Evolutionary conservation across 2,888 invertebrate genomes (phyloP).

Genomic region (Cremastinae sp.): DNA sequence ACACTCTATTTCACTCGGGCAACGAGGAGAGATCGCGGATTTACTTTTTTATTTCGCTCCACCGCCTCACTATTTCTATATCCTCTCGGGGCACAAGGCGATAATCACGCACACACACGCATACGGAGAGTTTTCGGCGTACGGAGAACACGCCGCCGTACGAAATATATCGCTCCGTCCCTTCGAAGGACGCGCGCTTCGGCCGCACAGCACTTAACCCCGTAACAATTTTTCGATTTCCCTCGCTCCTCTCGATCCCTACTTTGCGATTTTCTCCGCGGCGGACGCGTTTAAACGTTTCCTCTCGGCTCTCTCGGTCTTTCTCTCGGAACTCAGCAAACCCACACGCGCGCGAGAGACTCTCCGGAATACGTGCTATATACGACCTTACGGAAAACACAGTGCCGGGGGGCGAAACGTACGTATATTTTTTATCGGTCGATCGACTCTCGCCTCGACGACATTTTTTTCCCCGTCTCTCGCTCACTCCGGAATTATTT

Average conservation of each 20-base stretch:
- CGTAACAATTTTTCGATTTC: slow-evolving; percentile 20
- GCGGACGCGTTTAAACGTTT: slow-evolving; percentile 6
- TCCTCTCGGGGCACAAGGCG: slow-evolving; percentile 4
- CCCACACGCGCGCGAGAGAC: slow-evolving; percentile 61
- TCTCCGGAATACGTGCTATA: slow-evolving; percentile 10
- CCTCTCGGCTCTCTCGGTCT: slow-evolving; percentile 33
- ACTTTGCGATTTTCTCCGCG: background rate
- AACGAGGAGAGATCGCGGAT: slow-evolving; percentile 38
- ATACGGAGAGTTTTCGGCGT: slow-evolving; percentile 27
- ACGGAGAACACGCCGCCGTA: slow-evolving; percentile 32
- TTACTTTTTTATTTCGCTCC: slow-evolving; percentile 25
- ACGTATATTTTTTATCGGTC: slow-evolving; percentile 73
- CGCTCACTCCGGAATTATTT: slow-evolving; percentile 79
- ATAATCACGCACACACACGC: slow-evolving; percentile 10
- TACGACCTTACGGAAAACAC: slow-evolving; percentile 31
- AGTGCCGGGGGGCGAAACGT: slow-evolving; percentile 64
- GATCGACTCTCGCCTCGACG: slow-evolving; percentile 79
- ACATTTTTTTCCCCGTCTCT: slow-evolving; percentile 79
- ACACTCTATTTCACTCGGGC: slow-evolving; percentile 40
- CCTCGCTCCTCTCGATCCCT: background rate
- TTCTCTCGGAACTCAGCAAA: slow-evolving; percentile 62
- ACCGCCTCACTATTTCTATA: slow-evolving; percentile 33
- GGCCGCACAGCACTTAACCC: slow-evolving; percentile 32
- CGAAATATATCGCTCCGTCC: slow-evolving; percentile 21
- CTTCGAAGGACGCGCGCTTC: slow-evolving; percentile 45